A percentile compares a stretch with the other conserved stretches of the same genome.
Conservation (phyloP, 1,140 invertebrate species). For the Magallana gigas region DNA sequence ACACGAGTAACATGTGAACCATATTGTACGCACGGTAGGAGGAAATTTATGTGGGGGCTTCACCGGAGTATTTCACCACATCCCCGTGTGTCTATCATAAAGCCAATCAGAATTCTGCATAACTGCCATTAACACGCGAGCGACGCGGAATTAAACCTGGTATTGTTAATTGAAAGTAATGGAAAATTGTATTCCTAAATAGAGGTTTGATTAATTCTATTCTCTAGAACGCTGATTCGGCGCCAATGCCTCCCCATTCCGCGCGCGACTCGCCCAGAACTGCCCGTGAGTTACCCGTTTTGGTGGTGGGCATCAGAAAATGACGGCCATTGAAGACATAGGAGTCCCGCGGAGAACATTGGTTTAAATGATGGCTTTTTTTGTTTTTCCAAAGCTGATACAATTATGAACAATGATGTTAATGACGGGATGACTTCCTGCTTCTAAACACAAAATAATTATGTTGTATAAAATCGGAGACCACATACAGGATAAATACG, state of each 20-base stretch:
- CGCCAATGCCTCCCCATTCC: slow-evolving; percentile 27
- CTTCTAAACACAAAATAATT: background rate
- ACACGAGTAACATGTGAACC: slow-evolving; percentile 31
- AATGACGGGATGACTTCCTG: background rate
- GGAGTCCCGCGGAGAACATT: background rate
- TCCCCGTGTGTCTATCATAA: slow-evolving; percentile 26
- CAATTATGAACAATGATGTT: slow-evolving; percentile 10
- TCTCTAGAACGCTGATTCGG: slow-evolving; percentile 21
- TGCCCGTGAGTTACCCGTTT: slow-evolving; percentile 21
- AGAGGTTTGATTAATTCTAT: slow-evolving; percentile 32
- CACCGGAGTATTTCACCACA: slow-evolving; percentile 21
- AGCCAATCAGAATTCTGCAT: slow-evolving; percentile 30
- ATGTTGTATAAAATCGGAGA: background rate
- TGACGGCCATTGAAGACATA: slow-evolving; percentile 19
- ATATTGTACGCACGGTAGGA: background rate
- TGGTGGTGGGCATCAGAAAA: slow-evolving; percentile 7
- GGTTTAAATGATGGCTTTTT: slow-evolving; percentile 1
- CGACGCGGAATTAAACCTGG: slow-evolving; percentile 26
- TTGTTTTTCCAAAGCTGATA: background rate
- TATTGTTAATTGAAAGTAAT: slow-evolving; percentile 39
- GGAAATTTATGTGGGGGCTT: slow-evolving; percentile 27
- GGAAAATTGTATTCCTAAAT: slow-evolving; percentile 34
- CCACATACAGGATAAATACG: background rate
- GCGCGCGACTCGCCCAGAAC: slow-evolving; percentile 7
- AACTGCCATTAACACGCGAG: slow-evolving; percentile 36